Evolutionary conservation across 2,113 vertebrate species (phyloP), one percentile per base, ranked within the genome.

Genomic region (Datnioides undecimradiatus): DNA sequence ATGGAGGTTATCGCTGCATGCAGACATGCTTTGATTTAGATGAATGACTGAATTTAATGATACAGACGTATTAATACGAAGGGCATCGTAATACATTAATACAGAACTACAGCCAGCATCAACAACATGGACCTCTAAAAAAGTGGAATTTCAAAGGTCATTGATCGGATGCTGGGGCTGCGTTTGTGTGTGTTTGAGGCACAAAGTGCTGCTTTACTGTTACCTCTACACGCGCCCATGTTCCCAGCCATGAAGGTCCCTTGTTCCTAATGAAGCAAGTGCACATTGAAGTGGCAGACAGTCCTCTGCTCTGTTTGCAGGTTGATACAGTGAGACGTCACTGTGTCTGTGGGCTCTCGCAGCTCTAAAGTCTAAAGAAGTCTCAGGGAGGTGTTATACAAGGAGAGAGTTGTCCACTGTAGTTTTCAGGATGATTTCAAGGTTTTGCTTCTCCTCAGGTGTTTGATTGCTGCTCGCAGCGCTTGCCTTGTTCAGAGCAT

Each of bases 221-320:
- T 49, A 46, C 16, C 34, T 25, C 25, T 62, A 54, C 45, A 68
- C 75, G 51, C 46, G 57, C 0, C 3, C 70, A 54, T 13, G 43
- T 76, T 81, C 65, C 58, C 11, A 41, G 25, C 41, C 54, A 58
- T 64, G n/a, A 52, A 76, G 69, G 62, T 73, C 17, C 43, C 54
- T 49, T 27, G 29, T 71, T 85, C 57, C 55, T 76, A 66, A 82
- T 77, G 76, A 75, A 86, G 76, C 82, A 70, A 71, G 58, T 87
- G 77, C 76, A 67, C 80, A 84, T 74, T 69, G 83, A 90, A 77
- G 85, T 82, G 83, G 79, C 87, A 82, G 68, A 57, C 79, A 43
- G 71, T 33, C 63, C 29, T 76, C 79, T 70, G 76, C 49, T 85
- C 34, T 48, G 64, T 76, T 76, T 2, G 27, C 62, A 27, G 73